Evolutionary conservation across 2,888 invertebrate genomes (phyloP).

Genomic region (Nephrotoma guestfalica): DNA sequence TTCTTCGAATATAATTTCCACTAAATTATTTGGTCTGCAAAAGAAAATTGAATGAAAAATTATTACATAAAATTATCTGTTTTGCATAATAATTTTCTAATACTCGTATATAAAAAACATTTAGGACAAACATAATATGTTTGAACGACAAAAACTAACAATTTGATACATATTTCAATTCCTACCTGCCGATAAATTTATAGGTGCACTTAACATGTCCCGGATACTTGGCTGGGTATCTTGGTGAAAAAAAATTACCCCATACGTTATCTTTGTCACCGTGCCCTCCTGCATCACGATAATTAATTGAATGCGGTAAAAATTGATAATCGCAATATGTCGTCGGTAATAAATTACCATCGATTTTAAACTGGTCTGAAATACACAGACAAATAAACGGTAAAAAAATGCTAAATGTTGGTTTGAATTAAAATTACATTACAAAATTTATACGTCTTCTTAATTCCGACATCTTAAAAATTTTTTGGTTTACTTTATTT

Average conservation of each 20-base stretch:
- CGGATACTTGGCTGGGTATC: slow-evolving; percentile 92
- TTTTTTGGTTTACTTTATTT: neutral
- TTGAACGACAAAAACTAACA: neutral
- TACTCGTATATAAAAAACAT: slow-evolving; percentile 13
- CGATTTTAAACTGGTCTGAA: slow-evolving; percentile 65
- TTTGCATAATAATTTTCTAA: slow-evolving; percentile 56
- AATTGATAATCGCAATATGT: slow-evolving; percentile 80
- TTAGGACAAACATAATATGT: slow-evolving; percentile 1
- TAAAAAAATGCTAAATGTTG: neutral
- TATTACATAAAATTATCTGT: neutral
- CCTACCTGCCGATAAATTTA: slow-evolving; percentile 71
- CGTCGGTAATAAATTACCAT: slow-evolving; percentile 59
- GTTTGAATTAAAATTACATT: neutral
- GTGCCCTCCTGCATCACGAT: neutral
- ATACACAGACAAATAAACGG: slow-evolving; percentile 13
- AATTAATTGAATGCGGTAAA: slow-evolving; percentile 36
- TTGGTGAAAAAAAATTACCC: slow-evolving; percentile 79
- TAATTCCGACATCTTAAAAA: neutral
- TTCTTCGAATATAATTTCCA: slow-evolving; percentile 71
- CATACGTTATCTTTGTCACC: slow-evolving; percentile 51
- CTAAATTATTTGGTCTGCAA: slow-evolving; percentile 29
- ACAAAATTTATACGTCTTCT: neutral
- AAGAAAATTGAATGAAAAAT: slow-evolving; percentile 5
- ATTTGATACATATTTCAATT: neutral
- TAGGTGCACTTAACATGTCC: slow-evolving; percentile 81